Evolutionary conservation across 1,140 invertebrate genomes (phyloP).

Genomic region (Oscheius sp.): DNA sequence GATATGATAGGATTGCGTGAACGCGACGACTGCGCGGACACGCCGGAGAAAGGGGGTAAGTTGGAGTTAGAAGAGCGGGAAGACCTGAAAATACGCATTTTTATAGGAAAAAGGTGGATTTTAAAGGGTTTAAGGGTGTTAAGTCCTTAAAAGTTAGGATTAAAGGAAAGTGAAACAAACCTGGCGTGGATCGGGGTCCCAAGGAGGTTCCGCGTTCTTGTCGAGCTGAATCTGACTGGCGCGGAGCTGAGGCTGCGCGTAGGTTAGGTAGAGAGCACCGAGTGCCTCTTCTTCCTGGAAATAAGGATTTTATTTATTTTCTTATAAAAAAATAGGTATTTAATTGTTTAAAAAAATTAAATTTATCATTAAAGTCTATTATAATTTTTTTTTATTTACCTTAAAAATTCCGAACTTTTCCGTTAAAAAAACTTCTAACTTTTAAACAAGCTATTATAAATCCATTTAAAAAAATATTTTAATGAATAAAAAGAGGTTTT

Average conservation of each 20-base stretch:
- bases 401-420: too few relatives aligned
- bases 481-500: too few relatives aligned
- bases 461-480: too few relatives aligned
- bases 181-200: conserved; percentile 49
- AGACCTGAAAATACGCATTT: not conserved
- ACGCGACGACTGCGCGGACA: not conserved
- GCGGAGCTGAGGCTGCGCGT: conserved; percentile 38
- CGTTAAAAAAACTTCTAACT: too few relatives aligned
- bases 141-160: not conserved
- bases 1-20: not conserved
- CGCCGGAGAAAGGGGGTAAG: not conserved
- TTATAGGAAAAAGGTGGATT: not conserved
- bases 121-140: not conserved
- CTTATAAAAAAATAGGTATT: too few relatives aligned
- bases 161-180: not conserved
- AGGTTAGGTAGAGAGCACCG: conserved; percentile 21
- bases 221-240: conserved; percentile 51
- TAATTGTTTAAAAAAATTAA: too few relatives aligned
- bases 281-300: conserved; percentile 30
- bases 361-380: too few relatives aligned
- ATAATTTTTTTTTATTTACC: too few relatives aligned
- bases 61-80: not conserved
- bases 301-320: too few relatives aligned
- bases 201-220: conserved; percentile 58
- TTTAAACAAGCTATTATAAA: too few relatives aligned